Base-by-base conservation (phyloP, 2,888 invertebrate genomes). In the Macropis europaea region DNA sequence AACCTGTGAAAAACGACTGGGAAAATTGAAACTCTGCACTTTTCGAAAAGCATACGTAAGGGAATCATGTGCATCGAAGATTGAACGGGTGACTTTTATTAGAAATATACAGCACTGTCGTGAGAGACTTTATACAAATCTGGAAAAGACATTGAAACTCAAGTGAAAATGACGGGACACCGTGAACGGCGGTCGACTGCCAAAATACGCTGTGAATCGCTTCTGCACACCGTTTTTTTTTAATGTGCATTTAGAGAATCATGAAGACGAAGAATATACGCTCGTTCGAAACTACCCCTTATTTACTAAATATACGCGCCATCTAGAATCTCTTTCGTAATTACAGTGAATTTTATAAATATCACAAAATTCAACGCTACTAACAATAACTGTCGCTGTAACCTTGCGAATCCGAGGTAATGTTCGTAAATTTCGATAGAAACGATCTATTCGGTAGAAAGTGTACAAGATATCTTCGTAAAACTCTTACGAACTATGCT, bases 91-190 rank as follows among this genome's bases (percentile, higher is more conserved):
- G 80, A 81, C 73, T 84, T 78, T 87, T 84, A 87, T 86, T 86
- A 84, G 79, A 87, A 87, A 87, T 87, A 84, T 87, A 86, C 86
- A 85, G 72, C 79, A 75, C 72, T 76, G 74, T 79, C 36, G 63
- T 77, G 74, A 81, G 74, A 81, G 68, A 73, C 71, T 86, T 86
- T 85, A 82, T 86, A 86, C 81, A 84, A 84, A 82, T 84, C 82
- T 85, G 80, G 74, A 82, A 84, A 83, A 76, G 61, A 76, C 63
- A 52, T 67, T 82, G 68, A 72, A 81, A 81, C 68, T 64, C 28
- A 81, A 73, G 68, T 72, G 47, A 76, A 76, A 74, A 75, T 70
- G 57, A 76, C 60, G 47, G 26, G 43, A 61, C n/a, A n/a, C 53
- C 69, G 26, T 45, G 32, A 54, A 74, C 43, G 66, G n/a, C 62